A percentile compares a stretch with the other conserved stretches of the same genome.
phyloP scores from a whole-genome alignment of 2,888 invertebrate genomes.

The Pristionchus exspectatus region DNA sequence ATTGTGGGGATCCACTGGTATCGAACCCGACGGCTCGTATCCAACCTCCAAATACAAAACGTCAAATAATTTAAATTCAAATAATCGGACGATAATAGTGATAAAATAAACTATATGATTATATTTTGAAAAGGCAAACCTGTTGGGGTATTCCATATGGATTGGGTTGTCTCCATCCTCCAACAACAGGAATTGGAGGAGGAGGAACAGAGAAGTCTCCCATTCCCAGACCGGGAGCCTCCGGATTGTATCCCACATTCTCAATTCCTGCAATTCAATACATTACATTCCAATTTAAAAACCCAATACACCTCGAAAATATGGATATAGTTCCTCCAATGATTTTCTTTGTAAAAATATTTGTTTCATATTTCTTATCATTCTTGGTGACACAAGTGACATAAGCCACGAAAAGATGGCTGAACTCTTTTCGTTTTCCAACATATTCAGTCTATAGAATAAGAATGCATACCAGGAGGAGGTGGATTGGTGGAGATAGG shows the following conservation, averaged over 20 bases:
- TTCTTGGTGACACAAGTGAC: background rate
- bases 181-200: slow-evolving; percentile 49
- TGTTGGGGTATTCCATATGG: slow-evolving; percentile 6
- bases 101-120: background rate
- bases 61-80: background rate
- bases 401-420: background rate
- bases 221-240: slow-evolving; percentile 72
- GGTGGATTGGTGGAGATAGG: slow-evolving; percentile 62
- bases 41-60: slow-evolving; percentile 21
- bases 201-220: slow-evolving; percentile 60
- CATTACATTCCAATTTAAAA: background rate
- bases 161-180: slow-evolving; percentile 34
- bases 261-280: slow-evolving; percentile 47
- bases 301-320: background rate
- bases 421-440: background rate
- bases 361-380: background rate
- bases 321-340: background rate
- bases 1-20: slow-evolving; percentile 55
- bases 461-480: slow-evolving; percentile 61
- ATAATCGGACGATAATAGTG: background rate
- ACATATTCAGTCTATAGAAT: background rate
- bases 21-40: slow-evolving; percentile 49
- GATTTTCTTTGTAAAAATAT: background rate
- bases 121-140: background rate
- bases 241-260: slow-evolving; percentile 75